These are phyloP conservation scores for Hydrolagus affinis DNA, from an alignment of 2,113 vertebrate genomes.

Conservation along the genomic window DNA sequence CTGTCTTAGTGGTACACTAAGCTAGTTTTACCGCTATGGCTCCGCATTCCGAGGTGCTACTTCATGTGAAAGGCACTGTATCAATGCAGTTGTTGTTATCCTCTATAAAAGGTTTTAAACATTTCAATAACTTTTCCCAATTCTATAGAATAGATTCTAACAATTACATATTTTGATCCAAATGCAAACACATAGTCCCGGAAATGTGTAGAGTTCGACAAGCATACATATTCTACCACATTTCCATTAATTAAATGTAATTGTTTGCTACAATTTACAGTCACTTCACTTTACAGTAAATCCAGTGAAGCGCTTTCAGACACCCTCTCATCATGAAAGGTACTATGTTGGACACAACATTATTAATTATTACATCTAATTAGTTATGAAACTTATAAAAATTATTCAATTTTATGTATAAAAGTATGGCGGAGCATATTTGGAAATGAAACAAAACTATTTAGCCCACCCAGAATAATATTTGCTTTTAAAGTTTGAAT, in stretches of 20 bases:
- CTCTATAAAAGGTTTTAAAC: too few species aligned
- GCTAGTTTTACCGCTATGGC: too few species aligned
- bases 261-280: neutral
- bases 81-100: too few species aligned
- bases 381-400: neutral
- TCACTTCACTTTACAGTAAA: neutral
- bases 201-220: too few species aligned
- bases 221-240: too few species aligned
- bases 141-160: too few species aligned
- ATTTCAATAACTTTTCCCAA: too few species aligned
- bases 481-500: neutral
- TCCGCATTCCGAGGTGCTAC: too few species aligned
- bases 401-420: neutral
- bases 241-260: neutral
- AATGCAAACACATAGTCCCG: too few species aligned
- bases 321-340: neutral
- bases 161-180: too few species aligned
- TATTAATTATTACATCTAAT: neutral
- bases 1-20: too few species aligned
- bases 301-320: neutral
- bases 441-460: neutral
- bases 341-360: neutral
- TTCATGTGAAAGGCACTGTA: too few species aligned
- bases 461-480: neutral
- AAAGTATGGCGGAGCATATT: neutral